Evolutionary conservation across 2,113 vertebrate genomes (phyloP).

Genomic region (Pseudorhombus dupliciocellatus): DNA sequence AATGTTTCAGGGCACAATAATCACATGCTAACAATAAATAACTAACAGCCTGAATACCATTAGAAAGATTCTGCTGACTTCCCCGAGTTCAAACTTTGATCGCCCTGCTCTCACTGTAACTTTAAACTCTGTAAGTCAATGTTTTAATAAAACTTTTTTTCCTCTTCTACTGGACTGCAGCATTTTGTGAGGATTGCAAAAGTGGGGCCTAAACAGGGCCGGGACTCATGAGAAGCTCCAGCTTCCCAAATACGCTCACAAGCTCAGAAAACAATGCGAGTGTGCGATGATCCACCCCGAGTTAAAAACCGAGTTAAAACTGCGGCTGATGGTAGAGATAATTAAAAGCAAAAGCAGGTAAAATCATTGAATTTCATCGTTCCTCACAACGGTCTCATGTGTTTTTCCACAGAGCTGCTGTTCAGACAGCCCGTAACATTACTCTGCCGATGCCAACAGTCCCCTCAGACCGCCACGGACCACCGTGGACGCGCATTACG

Average conservation of each 20-base stretch:
- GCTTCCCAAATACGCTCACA: not conserved
- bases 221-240: constrained; percentile 18
- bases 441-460: constrained; percentile 13
- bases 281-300: not conserved
- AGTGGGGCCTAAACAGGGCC: not conserved
- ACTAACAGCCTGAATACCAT: not conserved
- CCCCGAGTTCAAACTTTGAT: not conserved
- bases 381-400: not conserved
- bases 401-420: constrained; percentile 12
- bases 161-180: not conserved
- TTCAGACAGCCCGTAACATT: not conserved
- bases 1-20: not conserved
- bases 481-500: not conserved
- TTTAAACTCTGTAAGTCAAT: not conserved
- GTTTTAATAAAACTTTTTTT: no score
- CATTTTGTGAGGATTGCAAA: not conserved
- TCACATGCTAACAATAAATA: not conserved
- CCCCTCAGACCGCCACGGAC: not conserved
- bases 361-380: not conserved
- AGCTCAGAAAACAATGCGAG: not conserved
- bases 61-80: not conserved
- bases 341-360: not conserved
- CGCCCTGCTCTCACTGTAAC: not conserved
- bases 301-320: no score
- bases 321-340: not conserved